phyloP scores from a whole-genome alignment of 1,140 invertebrate species.

The Macrotrachela quadricornifera region DNA sequence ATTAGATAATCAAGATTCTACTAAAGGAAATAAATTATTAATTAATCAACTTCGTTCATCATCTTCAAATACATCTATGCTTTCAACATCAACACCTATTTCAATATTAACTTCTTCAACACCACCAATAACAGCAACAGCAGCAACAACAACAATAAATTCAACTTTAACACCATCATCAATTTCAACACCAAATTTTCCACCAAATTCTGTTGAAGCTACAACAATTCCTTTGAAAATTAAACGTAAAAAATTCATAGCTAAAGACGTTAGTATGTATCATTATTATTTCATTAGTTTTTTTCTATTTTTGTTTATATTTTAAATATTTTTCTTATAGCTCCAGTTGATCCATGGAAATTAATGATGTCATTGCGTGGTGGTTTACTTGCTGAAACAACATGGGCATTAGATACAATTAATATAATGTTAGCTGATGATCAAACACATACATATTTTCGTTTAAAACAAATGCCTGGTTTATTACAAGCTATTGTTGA shows the following conservation, averaged over 20 bases:
- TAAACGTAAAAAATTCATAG: conserved; percentile 54
- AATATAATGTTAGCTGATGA: conserved; percentile 39
- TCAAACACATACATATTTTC: conserved; percentile 68
- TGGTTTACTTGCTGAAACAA: conserved; percentile 76
- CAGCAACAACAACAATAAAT: too few species aligned
- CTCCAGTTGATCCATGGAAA: conserved; percentile 67
- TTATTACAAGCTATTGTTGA: conserved; percentile 69
- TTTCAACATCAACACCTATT: too few species aligned
- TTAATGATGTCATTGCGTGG: conserved; percentile 91
- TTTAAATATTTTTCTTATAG: background rate
- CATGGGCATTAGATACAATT: conserved; percentile 53
- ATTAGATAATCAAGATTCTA: too few species aligned
- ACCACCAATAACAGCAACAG: too few species aligned
- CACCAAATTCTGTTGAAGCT: conserved; percentile 74
- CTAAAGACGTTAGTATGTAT: conserved; percentile 39
- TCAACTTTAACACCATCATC: too few species aligned
- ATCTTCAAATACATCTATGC: too few species aligned
- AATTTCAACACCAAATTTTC: conserved; percentile 37
- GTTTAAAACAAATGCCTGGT: conserved; percentile 67
- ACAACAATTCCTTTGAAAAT: conserved; percentile 52
- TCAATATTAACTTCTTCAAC: too few species aligned
- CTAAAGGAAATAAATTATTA: too few species aligned
- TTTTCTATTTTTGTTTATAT: too few species aligned
- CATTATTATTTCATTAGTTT: too few species aligned
- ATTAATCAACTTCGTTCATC: too few species aligned